These are phyloP conservation scores for Drosophila pseudotakahashii DNA, from an alignment of 2,888 invertebrate genomes.

Conservation along the genomic window DNA sequence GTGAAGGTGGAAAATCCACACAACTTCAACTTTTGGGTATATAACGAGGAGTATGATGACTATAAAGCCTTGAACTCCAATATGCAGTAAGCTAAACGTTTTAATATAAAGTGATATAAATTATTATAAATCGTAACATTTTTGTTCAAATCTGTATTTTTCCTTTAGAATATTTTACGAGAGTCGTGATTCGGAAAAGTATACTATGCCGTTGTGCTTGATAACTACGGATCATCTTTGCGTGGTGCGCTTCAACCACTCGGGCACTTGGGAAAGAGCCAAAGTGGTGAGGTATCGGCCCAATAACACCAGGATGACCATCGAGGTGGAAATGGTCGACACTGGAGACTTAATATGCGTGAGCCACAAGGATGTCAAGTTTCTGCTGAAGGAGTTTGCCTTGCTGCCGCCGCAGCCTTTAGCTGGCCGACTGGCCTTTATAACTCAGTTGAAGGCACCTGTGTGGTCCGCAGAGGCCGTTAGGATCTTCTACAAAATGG, in stretches of 20 bases:
- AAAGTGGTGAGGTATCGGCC: conserved; percentile 59
- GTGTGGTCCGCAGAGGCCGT: conserved; percentile 74
- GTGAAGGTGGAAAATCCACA: conserved; percentile 73
- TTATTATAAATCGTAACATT: too few species aligned
- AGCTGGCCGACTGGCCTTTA: conserved; percentile 71
- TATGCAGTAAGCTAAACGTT: conserved; percentile 73
- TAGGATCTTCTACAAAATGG: conserved; percentile 65
- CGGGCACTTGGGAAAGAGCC: conserved; percentile 78
- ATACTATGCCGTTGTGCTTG: conserved; percentile 62
- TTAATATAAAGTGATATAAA: neutral
- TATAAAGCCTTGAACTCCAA: conserved; percentile 63
- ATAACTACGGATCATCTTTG: conserved; percentile 76
- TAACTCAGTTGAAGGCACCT: conserved; percentile 63
- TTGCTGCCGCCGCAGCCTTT: conserved; percentile 73
- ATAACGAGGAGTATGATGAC: conserved; percentile 60
- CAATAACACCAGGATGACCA: conserved; percentile 36
- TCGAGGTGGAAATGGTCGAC: conserved; percentile 78
- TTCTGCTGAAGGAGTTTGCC: conserved; percentile 68
- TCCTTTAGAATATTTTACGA: conserved; percentile 6
- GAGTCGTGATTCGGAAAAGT: conserved; percentile 35
- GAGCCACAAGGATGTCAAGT: conserved; percentile 63
- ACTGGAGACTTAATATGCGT: conserved; percentile 77
- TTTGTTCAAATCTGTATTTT: neutral
- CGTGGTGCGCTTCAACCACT: conserved; percentile 52
- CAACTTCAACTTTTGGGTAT: conserved; percentile 77